Base-by-base conservation (phyloP, 2,888 invertebrate species). In the Drosophila crucigera region DNA sequence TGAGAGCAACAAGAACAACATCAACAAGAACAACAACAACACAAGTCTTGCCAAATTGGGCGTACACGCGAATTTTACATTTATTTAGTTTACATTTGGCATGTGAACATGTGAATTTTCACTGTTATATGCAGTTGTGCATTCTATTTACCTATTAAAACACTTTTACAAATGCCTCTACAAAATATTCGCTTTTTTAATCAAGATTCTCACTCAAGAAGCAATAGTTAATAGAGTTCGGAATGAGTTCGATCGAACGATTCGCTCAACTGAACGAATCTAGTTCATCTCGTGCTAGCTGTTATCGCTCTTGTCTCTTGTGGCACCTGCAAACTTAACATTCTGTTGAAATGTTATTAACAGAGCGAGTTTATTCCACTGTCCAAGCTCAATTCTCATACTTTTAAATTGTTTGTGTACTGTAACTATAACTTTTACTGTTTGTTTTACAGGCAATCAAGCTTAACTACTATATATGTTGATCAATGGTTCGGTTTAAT, bases 21-120 rank as follows among this genome's bases (percentile, higher is more conserved):
- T 73, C 54, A 54, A 41, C 55, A 66, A 35, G 64, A 59, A 50
- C 55, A 68, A 47, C 68, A 59, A 81, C 74, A 74, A 75, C 69
- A 76, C 63, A 58, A 37, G 78, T 78, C 66, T 80, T 82, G 80
- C 87, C 82, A 78, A 84, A 73, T 72, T 81, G 67, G 80, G 86
- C 82, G 69, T 78, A 53, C 53, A 61, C 52, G 43, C 50, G 30
- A 67, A 78, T 53, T 25, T 56, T 28, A 10, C 4, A 43, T 35
- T 14, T 49, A 61, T 35, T 14, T 28, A 19, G 14, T 47, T 16
- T 35, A n/a, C 43, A 66, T n/a, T 31, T 31, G 37, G 25, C 50
- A 25, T 6, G 3, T 47, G 4, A 3, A 39, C 49, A 50, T 16
- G 25, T 4, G 9, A 22, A 3, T 53, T 56, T 31, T 28, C 10